Conservation (phyloP, 2,888 invertebrate species). For the Synanthedon andrenaeformis region DNA sequence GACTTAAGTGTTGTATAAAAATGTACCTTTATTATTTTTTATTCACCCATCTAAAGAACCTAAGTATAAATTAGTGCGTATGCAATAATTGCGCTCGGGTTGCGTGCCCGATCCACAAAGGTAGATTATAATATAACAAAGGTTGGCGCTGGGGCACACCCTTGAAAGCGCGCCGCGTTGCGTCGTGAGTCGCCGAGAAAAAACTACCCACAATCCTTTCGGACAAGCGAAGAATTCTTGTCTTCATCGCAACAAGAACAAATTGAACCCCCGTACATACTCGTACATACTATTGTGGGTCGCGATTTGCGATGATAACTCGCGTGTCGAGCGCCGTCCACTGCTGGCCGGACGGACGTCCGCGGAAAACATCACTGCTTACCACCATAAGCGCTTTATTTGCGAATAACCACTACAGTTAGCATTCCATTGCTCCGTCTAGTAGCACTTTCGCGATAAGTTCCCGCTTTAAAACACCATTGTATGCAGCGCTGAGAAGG, state of each 20-base stretch:
- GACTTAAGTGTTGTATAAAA: background rate
- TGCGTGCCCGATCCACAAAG: constrained; percentile 21
- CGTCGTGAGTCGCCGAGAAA: constrained; percentile 39
- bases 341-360: constrained; percentile 12
- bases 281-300: constrained; percentile 61
- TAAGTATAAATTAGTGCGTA: constrained; percentile 27
- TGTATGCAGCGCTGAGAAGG: background rate
- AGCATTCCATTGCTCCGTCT: background rate
- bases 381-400: background rate
- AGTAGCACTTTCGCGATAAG: background rate
- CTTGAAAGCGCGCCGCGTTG: constrained; percentile 29
- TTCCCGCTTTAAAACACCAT: constrained; percentile 6
- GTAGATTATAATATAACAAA: background rate
- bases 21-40: constrained; percentile 7
- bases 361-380: background rate
- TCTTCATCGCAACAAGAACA: constrained; percentile 64
- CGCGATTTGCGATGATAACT: constrained; percentile 66
- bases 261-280: constrained; percentile 44
- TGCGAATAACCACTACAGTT: background rate
- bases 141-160: constrained; percentile 25
- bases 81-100: constrained; percentile 31
- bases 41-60: constrained; percentile 11
- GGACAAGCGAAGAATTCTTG: constrained; percentile 63
- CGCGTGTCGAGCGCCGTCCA: constrained; percentile 49
- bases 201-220: constrained; percentile 51